These are phyloP conservation scores for Actinostola sp. DNA, from an alignment of 92 coral and sea anemone genomes.

Conservation along the genomic window DNA sequence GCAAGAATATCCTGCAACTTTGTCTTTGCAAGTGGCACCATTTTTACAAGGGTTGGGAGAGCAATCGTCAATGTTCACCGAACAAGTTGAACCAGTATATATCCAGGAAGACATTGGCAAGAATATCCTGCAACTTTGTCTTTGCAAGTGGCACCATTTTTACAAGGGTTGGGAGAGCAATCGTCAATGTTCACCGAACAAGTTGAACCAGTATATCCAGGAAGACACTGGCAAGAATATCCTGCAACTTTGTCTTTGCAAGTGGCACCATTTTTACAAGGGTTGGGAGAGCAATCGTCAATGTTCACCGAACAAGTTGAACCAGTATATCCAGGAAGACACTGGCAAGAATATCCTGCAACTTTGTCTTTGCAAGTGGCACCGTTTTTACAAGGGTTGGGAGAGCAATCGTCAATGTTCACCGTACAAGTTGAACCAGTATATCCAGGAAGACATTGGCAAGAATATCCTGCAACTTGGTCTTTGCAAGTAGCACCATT, in stretches of 20 bases:
- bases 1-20: constrained; percentile 37
- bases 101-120: constrained; percentile 56
- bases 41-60: constrained; percentile 41
- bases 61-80: constrained; percentile 54
- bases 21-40: constrained; percentile 48
- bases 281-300: constrained; percentile 59
- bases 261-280: constrained; percentile 64
- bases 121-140: constrained; percentile 41
- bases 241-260: constrained; percentile 52
- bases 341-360: constrained; percentile 49
- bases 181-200: constrained; percentile 53
- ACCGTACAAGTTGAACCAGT: constrained; percentile 56
- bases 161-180: constrained; percentile 65
- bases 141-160: constrained; percentile 44
- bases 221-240: constrained; percentile 52
- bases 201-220: constrained; percentile 56
- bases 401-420: constrained; percentile 66
- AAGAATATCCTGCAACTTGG: constrained; percentile 53
- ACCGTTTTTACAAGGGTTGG: constrained; percentile 60
- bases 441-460: constrained; percentile 59
- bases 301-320: constrained; percentile 45
- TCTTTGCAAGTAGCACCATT: constrained; percentile 64
- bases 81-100: constrained; percentile 53
- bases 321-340: constrained; percentile 62
- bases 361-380: constrained; percentile 56